phyloP scores from a whole-genome alignment of 2,797 vertebrate species.

The Decapterus maruadsi region DNA sequence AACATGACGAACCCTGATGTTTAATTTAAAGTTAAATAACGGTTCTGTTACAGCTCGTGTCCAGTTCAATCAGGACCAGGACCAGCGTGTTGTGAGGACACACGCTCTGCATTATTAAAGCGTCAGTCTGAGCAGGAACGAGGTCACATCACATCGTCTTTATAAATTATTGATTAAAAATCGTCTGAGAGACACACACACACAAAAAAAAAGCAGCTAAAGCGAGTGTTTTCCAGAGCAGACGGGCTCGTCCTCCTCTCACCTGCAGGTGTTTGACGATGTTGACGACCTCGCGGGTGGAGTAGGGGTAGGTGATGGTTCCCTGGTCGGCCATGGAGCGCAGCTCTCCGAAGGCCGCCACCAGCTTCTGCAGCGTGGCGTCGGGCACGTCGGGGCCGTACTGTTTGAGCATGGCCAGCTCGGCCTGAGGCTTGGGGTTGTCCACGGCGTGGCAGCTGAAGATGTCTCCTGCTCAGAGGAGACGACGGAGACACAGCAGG shows the following conservation, averaged over 20 bases:
- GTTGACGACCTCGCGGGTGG: slow-evolving; percentile 97
- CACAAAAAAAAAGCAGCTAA: neutral
- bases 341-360: slow-evolving; percentile 95
- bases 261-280: slow-evolving; percentile 98
- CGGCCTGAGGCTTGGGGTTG: slow-evolving; percentile 94
- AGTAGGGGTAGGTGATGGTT: slow-evolving; percentile 96
- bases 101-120: slow-evolving; percentile 54
- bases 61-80: no score
- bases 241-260: slow-evolving; percentile 16
- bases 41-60: no score
- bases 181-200: neutral
- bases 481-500: no score
- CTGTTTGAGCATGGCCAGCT: slow-evolving; percentile 94
- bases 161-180: slow-evolving; percentile 45
- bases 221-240: neutral
- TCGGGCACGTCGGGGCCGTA: slow-evolving; percentile 94
- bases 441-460: slow-evolving; percentile 99
- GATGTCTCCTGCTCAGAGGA: slow-evolving; percentile 89
- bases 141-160: slow-evolving; percentile 13
- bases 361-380: slow-evolving; percentile 90
- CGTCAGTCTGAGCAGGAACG: slow-evolving; percentile 4
- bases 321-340: slow-evolving; percentile 96
- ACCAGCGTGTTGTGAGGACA: slow-evolving; percentile 12
- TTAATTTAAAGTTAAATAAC: no score
- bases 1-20: no score